Evolutionary conservation across 2,888 invertebrate genomes (phyloP), one percentile per base, ranked within the genome.

Genomic region (Clistopyga incitator): DNA sequence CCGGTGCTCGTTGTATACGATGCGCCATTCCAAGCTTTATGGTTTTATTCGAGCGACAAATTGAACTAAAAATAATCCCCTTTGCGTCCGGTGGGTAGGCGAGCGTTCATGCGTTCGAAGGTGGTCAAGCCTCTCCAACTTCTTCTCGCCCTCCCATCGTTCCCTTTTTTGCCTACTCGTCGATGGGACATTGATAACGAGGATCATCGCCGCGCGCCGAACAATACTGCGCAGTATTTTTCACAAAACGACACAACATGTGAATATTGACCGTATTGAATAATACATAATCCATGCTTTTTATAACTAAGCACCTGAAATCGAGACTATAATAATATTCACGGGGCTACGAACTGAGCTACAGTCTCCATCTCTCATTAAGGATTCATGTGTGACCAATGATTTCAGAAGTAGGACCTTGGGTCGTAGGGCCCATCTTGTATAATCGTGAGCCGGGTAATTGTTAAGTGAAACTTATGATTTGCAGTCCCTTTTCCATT

Each of bases 21-120:
- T 71, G 47, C 68, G 67, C 75, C 84, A 74, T 68, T 61, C 67
- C 84, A 54, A 86, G 87, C 91, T 91, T 92, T 91, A 90, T 88
- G 90, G 88, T 89, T 89, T 88, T 90, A 90, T 89, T 90, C 90
- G 90, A 90, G 90, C 91, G 91, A 89, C 90, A 92, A 92, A 92
- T 92, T 90, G 89, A 90, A 90, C 91, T 92, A 92, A 92, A 92
- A 92, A 92, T 91, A 91, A 91, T 90, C 90, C 78, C 80, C 91
- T 92, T 92, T 91, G 90, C 91, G 83, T 71, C 61, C 84, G 87
- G 77, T 87, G 87, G 88, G 38, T 88, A 88, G 87, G 87, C 86
- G 88, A 87, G 88, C 89, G 89, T 89, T 90, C 91, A 91, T 89
- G 91, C 89, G 88, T 89, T 86, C 84, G 85, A 88, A 85, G 82